Evolutionary conservation across 2,888 invertebrate genomes (phyloP), one percentile per base, ranked within the genome.

Genomic region (Andrena praecox): DNA sequence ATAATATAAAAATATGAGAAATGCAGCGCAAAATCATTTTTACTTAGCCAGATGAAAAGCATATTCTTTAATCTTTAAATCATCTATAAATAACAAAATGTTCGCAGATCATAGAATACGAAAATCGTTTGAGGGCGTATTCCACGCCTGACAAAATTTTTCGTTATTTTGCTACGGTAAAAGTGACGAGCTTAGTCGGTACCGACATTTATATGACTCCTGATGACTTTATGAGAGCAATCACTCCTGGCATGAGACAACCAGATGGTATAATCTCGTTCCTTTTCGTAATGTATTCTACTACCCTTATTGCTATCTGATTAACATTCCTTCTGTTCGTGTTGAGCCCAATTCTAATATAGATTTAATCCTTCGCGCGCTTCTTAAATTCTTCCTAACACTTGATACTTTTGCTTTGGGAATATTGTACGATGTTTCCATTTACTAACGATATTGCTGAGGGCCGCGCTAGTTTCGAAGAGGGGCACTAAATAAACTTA

Each of bases 91-190:
- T 52, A 42, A 62, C 59, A 74, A 16, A 92, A 90, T 93, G 91
- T 84, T 93, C 94, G 84, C 95, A 99, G 99, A 98, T 99, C 90
- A 98, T 99, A 93, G 99, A 99, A 94, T 99, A 99, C 95, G 99
- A 99, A 95, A 99, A 99, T 95, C 96, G 99, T 93, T 97, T 99
- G 95, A 95, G 99, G 90, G 95, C 97, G 87, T 99, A 97, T 95
- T 99, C 99, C n/a, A 98, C 99, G 54, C 99, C 99, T 68, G 99
- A 99, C 95, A 99, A 99, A 95, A 98, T 99, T 94, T 99, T 99
- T 95, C 97, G 99, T 88, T 99, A 99, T 95, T 99, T 99, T 96
- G 99, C 99, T 62, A 99, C 99, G 29, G 96, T 99, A 89, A 97
- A 97, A 95, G 95, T 99, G 80, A 95, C 95, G 82, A 95, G 95